Conservation (phyloP, 2,113 vertebrate species). For the Podarcis cretensis region DNA sequence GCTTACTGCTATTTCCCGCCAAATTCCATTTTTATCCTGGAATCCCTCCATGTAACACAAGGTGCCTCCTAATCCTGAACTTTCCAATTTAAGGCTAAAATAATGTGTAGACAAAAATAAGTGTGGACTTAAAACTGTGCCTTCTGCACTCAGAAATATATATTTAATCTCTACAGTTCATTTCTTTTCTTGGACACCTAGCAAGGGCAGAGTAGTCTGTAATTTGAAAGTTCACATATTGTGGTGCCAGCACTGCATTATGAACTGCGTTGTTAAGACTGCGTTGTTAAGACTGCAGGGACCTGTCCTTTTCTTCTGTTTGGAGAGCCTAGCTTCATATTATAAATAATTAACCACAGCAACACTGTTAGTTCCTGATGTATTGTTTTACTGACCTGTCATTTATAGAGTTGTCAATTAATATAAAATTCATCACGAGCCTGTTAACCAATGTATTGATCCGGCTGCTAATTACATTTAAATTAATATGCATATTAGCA, state of each 20-base stretch:
- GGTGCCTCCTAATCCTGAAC: not conserved
- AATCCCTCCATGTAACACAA: not conserved
- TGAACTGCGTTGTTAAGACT: not conserved
- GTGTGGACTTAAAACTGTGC: not conserved
- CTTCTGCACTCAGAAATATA: not conserved
- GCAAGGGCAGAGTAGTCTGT: not conserved
- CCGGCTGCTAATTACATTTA: not conserved
- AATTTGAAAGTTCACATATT: not conserved
- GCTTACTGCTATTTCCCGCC: not conserved
- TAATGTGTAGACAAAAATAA: not conserved
- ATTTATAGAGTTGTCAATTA: not conserved
- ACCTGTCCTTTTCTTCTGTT: not conserved
- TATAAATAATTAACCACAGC: not conserved
- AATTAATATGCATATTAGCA: constrained; percentile 2
- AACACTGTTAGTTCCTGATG: not conserved
- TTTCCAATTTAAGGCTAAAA: not conserved
- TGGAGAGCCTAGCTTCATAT: not conserved
- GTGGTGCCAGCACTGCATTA: not conserved
- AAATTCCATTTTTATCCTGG: not conserved
- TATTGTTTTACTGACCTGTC: not conserved
- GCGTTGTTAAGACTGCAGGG: no score
- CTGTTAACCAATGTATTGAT: not conserved
- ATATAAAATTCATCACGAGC: not conserved
- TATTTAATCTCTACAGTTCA: not conserved
- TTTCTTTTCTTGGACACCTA: not conserved